Conservation (phyloP, 2,797 vertebrate species). For the Lemur catta region DNA sequence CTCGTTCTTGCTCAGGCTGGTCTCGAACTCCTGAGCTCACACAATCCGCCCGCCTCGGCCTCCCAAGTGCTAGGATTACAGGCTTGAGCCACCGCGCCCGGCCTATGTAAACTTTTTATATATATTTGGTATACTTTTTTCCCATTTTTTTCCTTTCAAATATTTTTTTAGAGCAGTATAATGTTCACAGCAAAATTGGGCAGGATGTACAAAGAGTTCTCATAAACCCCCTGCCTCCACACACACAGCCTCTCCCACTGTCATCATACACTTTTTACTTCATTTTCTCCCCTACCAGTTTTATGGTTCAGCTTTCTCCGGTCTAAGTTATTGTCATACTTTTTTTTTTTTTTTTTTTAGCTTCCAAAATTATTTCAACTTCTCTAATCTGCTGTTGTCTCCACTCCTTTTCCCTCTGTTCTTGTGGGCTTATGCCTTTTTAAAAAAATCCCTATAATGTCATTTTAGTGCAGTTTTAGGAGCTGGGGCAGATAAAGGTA, state of each 20-base stretch:
- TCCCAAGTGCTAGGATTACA: too few relatives aligned
- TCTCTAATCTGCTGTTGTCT: background rate
- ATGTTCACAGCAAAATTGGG: background rate
- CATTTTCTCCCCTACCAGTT: background rate
- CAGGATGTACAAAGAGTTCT: background rate
- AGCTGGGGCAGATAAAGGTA: background rate
- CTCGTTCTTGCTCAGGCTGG: too few relatives aligned
- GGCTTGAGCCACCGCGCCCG: too few relatives aligned
- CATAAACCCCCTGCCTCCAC: background rate
- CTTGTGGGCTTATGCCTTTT: background rate
- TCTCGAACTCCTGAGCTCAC: too few relatives aligned
- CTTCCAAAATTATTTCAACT: background rate
- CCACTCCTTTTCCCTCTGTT: background rate
- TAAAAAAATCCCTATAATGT: background rate
- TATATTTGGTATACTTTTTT: background rate
- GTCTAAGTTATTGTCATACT: background rate
- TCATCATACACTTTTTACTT: background rate
- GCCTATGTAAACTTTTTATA: background rate
- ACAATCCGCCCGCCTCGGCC: too few relatives aligned
- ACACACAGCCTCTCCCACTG: background rate
- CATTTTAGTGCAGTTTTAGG: background rate
- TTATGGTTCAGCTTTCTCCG: background rate
- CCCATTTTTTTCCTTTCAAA: background rate
- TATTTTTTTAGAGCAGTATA: background rate
- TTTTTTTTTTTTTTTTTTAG: background rate